A percentile compares a stretch with the other conserved stretches of the same genome.
phyloP scores from a whole-genome alignment of 2,113 vertebrate genomes.

The Rhinopomastus cyanomelas region DNA sequence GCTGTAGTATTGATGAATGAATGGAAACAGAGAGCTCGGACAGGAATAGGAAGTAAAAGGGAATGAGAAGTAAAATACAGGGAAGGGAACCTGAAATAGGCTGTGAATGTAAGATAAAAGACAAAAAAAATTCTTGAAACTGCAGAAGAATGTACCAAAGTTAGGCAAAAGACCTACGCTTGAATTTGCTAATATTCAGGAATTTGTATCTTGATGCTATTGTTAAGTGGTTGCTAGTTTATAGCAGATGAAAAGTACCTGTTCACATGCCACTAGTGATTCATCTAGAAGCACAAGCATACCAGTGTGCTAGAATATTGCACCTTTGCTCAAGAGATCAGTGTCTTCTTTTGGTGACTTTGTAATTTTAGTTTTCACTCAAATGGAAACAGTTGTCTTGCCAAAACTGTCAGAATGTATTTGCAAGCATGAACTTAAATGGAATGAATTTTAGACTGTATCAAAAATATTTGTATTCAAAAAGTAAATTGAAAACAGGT shows the following conservation, averaged over 20 bases:
- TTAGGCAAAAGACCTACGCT: not conserved
- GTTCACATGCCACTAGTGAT: not conserved
- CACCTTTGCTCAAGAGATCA: not conserved
- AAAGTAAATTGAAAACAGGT: not conserved
- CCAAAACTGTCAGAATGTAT: not conserved
- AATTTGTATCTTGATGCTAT: not conserved
- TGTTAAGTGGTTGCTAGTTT: not conserved
- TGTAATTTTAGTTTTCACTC: not conserved
- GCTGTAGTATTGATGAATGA: not conserved
- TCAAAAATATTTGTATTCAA: not conserved
- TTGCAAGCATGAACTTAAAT: not conserved
- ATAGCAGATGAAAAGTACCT: not conserved
- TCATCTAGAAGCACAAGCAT: not conserved
- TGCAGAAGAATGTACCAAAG: not conserved
- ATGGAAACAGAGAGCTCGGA: not conserved
- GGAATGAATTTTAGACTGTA: not conserved
- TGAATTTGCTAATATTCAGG: not conserved
- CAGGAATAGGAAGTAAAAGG: not conserved
- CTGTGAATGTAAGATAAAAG: not conserved
- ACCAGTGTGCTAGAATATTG: not conserved
- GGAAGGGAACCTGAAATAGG: not conserved
- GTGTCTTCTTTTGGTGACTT: not conserved
- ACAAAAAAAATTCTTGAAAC: not conserved
- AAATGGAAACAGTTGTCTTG: not conserved
- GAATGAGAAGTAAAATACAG: not conserved